A percentile compares a stretch with the other conserved stretches of the same genome.
phyloP scores from a whole-genome alignment of 2,797 vertebrate species.

The Crypturellus tataupa region DNA sequence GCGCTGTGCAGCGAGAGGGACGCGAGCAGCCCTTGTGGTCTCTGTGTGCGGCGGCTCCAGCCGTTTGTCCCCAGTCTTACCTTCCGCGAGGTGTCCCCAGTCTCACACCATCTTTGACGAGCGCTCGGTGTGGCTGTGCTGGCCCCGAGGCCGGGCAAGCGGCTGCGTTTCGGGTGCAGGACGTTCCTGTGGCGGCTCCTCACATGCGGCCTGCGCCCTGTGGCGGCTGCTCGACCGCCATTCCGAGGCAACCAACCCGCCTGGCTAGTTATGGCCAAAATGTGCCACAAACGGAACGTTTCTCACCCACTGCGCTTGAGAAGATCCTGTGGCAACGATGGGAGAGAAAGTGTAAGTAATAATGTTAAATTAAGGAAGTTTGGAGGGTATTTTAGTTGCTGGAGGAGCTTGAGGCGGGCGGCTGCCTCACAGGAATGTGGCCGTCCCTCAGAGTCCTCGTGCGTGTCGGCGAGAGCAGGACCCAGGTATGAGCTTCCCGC shows the following conservation, averaged over 20 bases:
- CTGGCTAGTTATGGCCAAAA: not conserved
- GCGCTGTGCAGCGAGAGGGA: not conserved
- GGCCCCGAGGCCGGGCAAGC: fast-evolving
- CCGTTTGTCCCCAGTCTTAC: too few relatives aligned
- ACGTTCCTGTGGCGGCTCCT: not conserved
- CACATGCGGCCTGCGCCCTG: not conserved
- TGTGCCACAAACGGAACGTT: not conserved
- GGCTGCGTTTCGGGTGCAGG: fast-evolving
- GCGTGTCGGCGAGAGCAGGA: not conserved
- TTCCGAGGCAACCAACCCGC: not conserved
- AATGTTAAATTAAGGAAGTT: not conserved
- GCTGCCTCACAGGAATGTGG: not conserved
- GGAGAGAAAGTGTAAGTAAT: not conserved
- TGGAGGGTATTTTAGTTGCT: not conserved
- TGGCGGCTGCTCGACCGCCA: not conserved
- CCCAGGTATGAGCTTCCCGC: not conserved
- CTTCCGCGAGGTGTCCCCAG: too few relatives aligned
- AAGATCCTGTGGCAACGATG: not conserved
- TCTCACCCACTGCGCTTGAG: not conserved
- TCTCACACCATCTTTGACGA: not conserved
- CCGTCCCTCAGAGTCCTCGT: not conserved
- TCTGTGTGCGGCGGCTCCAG: not conserved
- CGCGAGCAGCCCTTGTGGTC: not conserved
- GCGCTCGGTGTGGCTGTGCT: fast-evolving
- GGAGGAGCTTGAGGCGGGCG: not conserved